These are phyloP conservation scores for Hofmannophila pseudospretella DNA, from an alignment of 2,888 invertebrate species.

Conservation along the genomic window DNA sequence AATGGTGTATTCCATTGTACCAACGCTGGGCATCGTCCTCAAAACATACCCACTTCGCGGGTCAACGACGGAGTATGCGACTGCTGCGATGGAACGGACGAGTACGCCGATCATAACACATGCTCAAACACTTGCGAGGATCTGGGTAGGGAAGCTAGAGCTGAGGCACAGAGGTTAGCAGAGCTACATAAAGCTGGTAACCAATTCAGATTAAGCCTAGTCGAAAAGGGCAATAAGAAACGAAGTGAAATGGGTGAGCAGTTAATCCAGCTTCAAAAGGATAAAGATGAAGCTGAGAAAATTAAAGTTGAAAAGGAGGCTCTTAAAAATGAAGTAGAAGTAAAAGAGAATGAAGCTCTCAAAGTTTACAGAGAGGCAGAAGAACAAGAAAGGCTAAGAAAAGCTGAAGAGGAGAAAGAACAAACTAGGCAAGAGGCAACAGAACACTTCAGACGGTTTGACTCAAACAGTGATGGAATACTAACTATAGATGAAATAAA, in stretches of 20 bases:
- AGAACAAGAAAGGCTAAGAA: slow-evolving; percentile 79
- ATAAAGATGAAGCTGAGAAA: slow-evolving; percentile 86
- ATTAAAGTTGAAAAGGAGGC: slow-evolving; percentile 86
- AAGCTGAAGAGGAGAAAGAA: slow-evolving; percentile 77
- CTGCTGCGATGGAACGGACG: slow-evolving; percentile 94
- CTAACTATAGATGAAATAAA: slow-evolving; percentile 83
- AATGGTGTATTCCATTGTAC: slow-evolving; percentile 93
- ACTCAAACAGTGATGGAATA: slow-evolving; percentile 88
- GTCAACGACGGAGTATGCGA: slow-evolving; percentile 98
- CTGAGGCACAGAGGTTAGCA: slow-evolving; percentile 83
- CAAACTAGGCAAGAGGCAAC: slow-evolving; percentile 80
- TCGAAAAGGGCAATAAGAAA: slow-evolving; percentile 84
- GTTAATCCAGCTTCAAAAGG: slow-evolving; percentile 83
- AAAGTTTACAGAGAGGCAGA: slow-evolving; percentile 86
- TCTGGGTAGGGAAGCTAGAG: slow-evolving; percentile 85
- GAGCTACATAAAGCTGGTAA: slow-evolving; percentile 89
- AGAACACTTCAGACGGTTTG: slow-evolving; percentile 86
- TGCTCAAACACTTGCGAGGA: slow-evolving; percentile 90
- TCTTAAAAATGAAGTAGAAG: slow-evolving; percentile 84
- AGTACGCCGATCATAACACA: slow-evolving; percentile 80
- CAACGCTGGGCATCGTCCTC: slow-evolving; percentile 83
- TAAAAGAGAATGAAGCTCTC: slow-evolving; percentile 84
- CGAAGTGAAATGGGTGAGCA: slow-evolving; percentile 85
- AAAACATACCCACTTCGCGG: slow-evolving; percentile 89
- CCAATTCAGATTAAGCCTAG: slow-evolving; percentile 84